A percentile compares a stretch with the other conserved stretches of the same genome.
These are phyloP conservation scores for Bettongia penicillata DNA, from an alignment of 2,113 vertebrate species.

Conservation along the genomic window DNA sequence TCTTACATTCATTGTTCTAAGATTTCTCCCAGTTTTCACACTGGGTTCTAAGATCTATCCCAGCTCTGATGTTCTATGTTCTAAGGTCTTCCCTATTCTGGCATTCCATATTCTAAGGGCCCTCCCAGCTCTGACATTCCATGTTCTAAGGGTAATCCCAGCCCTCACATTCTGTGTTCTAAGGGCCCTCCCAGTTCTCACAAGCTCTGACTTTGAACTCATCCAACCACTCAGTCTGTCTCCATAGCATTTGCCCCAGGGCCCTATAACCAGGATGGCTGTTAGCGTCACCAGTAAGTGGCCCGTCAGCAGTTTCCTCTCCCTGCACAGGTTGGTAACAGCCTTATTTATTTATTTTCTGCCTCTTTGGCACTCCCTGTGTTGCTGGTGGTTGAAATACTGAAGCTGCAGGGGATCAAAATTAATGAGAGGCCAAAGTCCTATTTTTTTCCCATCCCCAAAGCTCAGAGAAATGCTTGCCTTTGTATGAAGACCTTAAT, in stretches of 20 bases:
- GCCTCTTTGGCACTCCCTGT: neutral
- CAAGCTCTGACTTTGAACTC: neutral
- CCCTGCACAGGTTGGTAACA: neutral
- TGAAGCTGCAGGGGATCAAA: constrained; percentile 10
- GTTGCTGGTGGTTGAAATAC: constrained; percentile 33
- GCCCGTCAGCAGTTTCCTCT: neutral
- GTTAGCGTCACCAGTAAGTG: neutral
- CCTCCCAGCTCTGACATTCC: neutral
- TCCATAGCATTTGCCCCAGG: neutral
- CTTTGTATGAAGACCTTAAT: constrained; percentile 18
- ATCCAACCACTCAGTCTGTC: neutral
- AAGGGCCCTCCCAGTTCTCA: neutral
- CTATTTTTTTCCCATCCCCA: neutral
- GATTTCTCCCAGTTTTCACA: neutral
- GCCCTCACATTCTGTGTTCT: neutral
- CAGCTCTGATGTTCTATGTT: neutral
- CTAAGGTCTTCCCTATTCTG: neutral
- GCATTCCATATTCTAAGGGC: no score
- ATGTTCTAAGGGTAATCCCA: neutral
- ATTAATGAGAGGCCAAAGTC: neutral
- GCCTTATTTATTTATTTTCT: neutral
- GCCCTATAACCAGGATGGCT: neutral
- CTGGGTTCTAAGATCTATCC: no score
- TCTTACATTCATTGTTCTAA: neutral
- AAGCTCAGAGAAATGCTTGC: neutral